phyloP scores from a whole-genome alignment of 2,113 vertebrate genomes.

The Mungos mungo region DNA sequence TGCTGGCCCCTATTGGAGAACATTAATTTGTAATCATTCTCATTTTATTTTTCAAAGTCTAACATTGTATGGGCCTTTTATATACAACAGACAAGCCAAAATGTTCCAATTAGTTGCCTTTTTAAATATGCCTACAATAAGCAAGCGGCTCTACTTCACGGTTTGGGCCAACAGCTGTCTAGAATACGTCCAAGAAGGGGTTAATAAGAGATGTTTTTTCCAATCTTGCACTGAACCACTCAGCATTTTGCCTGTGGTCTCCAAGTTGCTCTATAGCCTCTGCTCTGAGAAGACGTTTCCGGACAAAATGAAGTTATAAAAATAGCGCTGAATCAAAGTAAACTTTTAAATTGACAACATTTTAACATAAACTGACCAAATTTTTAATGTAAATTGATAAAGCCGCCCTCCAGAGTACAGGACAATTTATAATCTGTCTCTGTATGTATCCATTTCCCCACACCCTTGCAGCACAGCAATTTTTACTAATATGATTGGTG shows the following conservation, averaged over 20 bases:
- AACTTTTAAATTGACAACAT: neutral
- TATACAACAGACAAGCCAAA: conserved; percentile 95
- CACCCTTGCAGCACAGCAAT: neutral
- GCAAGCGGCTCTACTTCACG: conserved; percentile 88
- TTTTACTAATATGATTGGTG: neutral
- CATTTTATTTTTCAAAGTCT: conserved; percentile 96
- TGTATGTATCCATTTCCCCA: neutral
- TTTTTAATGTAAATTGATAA: neutral
- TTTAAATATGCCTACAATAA: conserved; percentile 94
- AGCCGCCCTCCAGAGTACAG: neutral
- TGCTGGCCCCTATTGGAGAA: conserved; percentile 70
- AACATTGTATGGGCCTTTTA: conserved; percentile 96
- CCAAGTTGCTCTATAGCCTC: conserved; percentile 93
- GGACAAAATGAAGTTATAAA: conserved; percentile 90
- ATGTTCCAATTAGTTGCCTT: conserved; percentile 94
- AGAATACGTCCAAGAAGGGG: conserved; percentile 87
- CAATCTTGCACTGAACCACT: conserved; percentile 88
- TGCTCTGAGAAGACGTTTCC: conserved; percentile 91
- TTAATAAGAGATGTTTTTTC: conserved; percentile 86
- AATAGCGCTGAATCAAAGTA: conserved; percentile 90
- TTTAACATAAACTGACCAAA: neutral
- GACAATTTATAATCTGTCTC: neutral
- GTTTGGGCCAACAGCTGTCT: conserved; percentile 91
- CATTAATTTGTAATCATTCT: conserved; percentile 94
- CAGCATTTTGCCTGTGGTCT: conserved; percentile 87